phyloP scores from a whole-genome alignment of 1,140 invertebrate species.

The Philopotamus ludificatus region DNA sequence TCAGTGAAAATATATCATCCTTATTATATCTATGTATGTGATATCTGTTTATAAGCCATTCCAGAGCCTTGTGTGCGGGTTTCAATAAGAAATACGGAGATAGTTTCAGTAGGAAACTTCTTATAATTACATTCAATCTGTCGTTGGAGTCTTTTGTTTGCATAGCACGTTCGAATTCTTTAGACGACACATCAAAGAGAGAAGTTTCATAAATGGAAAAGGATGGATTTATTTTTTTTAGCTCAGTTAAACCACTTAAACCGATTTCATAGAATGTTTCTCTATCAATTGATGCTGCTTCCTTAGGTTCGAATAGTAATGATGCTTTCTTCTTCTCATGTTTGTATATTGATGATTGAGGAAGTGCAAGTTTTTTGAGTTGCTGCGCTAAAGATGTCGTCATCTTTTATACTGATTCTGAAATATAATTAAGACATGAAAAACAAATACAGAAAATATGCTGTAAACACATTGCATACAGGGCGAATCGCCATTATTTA shows the following conservation, averaged over 20 bases:
- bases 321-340: conserved; percentile 73
- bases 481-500: too few species aligned
- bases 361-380: conserved; percentile 73
- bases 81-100: conserved; percentile 86
- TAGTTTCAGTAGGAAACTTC: conserved; percentile 74
- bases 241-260: conserved; percentile 77
- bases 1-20: conserved; percentile 73
- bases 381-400: conserved; percentile 80
- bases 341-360: conserved; percentile 71
- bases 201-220: conserved; percentile 74
- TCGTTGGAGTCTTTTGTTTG: conserved; percentile 73
- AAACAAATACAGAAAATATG: too few species aligned
- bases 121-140: conserved; percentile 73
- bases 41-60: conserved; percentile 90
- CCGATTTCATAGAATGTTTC: conserved; percentile 85
- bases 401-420: too few species aligned
- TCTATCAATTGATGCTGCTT: conserved; percentile 81
- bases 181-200: conserved; percentile 73
- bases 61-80: conserved; percentile 83
- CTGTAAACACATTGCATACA: too few species aligned
- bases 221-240: conserved; percentile 67
- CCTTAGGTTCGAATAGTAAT: conserved; percentile 83
- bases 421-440: too few species aligned
- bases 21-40: conserved; percentile 86
- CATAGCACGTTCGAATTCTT: conserved; percentile 77